Conservation (phyloP, 1,140 invertebrate species). For the Heliconius hermathena region DNA sequence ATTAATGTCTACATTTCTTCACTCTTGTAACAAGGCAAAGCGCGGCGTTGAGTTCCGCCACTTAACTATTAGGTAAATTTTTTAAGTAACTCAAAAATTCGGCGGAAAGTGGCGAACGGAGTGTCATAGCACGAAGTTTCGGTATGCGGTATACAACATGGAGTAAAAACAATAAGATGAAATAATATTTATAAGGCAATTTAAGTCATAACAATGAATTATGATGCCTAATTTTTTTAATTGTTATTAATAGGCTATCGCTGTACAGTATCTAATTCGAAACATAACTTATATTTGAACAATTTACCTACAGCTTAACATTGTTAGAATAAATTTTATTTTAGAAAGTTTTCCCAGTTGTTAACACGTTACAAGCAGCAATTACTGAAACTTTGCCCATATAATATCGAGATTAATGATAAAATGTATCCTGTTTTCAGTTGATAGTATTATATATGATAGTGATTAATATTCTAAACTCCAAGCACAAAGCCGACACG, state of each 20-base stretch:
- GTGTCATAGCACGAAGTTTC: too few species aligned
- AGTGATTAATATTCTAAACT: constrained; percentile 71
- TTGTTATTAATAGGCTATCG: neutral
- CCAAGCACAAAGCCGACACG: constrained; percentile 67
- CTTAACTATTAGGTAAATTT: too few species aligned
- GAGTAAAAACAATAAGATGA: neutral
- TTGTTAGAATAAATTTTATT: constrained; percentile 2
- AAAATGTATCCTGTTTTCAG: constrained; percentile 49
- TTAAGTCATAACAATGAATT: neutral
- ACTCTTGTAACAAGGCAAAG: too few species aligned
- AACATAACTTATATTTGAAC: neutral
- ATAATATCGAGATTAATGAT: constrained; percentile 64
- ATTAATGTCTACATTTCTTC: too few species aligned
- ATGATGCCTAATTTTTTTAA: neutral
- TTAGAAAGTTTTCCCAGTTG: neutral
- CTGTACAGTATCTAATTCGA: neutral
- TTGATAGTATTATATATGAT: constrained; percentile 64
- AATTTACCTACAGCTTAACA: neutral
- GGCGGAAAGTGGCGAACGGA: too few species aligned
- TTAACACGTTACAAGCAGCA: neutral
- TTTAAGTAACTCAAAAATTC: too few species aligned
- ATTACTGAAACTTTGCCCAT: constrained; percentile 21
- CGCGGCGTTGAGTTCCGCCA: too few species aligned
- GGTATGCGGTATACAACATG: neutral
- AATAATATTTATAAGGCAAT: neutral